Conservation (phyloP, 2,113 vertebrate genomes). For the Sinocyclocheilus anshuiensis region DNA sequence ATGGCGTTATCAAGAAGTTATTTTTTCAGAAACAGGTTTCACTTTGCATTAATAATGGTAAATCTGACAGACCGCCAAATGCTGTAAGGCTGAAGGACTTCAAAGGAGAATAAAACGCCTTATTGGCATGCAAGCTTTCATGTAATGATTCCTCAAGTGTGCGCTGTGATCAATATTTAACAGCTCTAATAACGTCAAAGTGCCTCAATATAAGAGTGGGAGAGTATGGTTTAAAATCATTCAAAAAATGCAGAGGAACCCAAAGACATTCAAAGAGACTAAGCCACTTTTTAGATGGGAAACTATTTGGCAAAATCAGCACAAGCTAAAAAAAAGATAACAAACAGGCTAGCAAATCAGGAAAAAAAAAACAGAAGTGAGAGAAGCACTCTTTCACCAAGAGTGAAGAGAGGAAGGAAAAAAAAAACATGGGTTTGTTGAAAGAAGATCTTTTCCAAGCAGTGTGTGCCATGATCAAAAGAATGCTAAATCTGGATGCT, state of each 20-base stretch:
- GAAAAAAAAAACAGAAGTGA: background rate
- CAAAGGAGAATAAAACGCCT: background rate
- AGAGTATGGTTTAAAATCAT: background rate
- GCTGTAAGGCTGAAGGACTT: background rate
- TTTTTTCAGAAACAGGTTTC: background rate
- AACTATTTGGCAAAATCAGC: background rate
- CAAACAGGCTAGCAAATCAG: background rate
- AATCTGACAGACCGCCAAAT: background rate
- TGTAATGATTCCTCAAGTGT: conserved; percentile 1
- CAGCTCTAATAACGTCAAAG: background rate
- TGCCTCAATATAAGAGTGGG: background rate
- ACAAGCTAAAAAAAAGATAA: background rate
- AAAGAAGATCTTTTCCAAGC: conserved; percentile 13
- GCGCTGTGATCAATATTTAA: conserved; percentile 22
- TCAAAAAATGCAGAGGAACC: background rate
- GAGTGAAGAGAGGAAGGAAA: conserved; percentile 8
- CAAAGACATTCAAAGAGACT: background rate
- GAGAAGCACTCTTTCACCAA: conserved; percentile 2
- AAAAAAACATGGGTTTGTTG: conserved; percentile 10
- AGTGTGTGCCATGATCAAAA: conserved; percentile 16
- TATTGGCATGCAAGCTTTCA: background rate
- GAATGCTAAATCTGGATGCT: conserved; percentile 28
- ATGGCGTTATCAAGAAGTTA: conserved; percentile 11
- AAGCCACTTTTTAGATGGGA: background rate
- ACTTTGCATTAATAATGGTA: conserved; percentile 1